phyloP scores from a whole-genome alignment of 2,888 invertebrate species.

The Aethes cnicana region DNA sequence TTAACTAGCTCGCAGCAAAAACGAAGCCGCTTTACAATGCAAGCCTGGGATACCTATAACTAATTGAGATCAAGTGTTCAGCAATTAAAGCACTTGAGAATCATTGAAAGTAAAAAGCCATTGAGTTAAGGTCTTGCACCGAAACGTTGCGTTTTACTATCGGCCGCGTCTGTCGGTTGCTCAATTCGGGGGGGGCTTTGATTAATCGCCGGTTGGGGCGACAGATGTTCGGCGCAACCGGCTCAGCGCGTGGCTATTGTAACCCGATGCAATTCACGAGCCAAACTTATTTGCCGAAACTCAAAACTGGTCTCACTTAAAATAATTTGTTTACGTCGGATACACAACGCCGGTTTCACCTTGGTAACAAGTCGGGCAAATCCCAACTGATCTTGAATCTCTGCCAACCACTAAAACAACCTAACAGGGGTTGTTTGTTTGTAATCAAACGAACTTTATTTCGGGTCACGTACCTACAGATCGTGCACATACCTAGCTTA shows the following conservation, averaged over 20 bases:
- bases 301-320: conserved; percentile 9
- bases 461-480: conserved; percentile 9
- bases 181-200: conserved; percentile 65
- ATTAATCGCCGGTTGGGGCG: conserved; percentile 70
- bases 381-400: conserved; percentile 9
- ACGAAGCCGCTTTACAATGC: not conserved
- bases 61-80: conserved; percentile 23
- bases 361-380: conserved; percentile 14
- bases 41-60: not conserved
- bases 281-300: conserved; percentile 26
- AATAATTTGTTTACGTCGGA: conserved; percentile 11
- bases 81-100: conserved; percentile 18
- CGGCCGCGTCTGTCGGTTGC: conserved; percentile 36
- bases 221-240: conserved; percentile 69
- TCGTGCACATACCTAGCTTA: not conserved
- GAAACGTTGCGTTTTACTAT: conserved; percentile 23
- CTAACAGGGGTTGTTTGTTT: conserved; percentile 7
- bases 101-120: conserved; percentile 23
- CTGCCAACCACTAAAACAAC: conserved; percentile 13
- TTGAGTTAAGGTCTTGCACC: conserved; percentile 17
- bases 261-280: conserved; percentile 40
- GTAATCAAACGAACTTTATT: conserved; percentile 19
- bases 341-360: not conserved
- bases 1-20: too few species aligned
- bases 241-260: conserved; percentile 69